Percentiles rank a stretch among this genome's conserved stretches.
phyloP scores from a whole-genome alignment of 2,113 vertebrate species.

The Hemibagrus wyckioides region DNA sequence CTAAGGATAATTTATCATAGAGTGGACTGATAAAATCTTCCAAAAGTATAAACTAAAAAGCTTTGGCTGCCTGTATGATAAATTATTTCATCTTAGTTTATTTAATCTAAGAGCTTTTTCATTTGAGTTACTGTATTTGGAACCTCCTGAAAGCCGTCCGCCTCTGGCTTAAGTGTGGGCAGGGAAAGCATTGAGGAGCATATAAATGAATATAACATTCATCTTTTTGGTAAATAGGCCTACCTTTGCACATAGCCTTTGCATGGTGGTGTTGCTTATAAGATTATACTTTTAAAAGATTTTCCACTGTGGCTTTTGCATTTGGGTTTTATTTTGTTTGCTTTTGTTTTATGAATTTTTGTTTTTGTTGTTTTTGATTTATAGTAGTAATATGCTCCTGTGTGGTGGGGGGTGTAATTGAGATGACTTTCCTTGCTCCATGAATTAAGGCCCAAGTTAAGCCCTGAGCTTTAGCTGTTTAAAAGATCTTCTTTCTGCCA shows the following conservation, averaged over 20 bases:
- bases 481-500: neutral
- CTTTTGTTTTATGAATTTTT: neutral
- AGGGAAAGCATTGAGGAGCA: neutral
- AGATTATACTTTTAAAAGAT: neutral
- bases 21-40: neutral
- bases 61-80: slow-evolving; percentile 17
- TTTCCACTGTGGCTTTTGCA: neutral
- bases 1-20: slow-evolving; percentile 14
- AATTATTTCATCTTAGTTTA: slow-evolving; percentile 9
- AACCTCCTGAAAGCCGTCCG: neutral
- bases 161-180: neutral
- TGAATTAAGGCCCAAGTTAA: neutral
- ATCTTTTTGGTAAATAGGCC: neutral
- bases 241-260: neutral
- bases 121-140: slow-evolving; percentile 15
- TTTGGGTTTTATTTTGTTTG: neutral
- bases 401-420: neutral
- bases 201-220: neutral
- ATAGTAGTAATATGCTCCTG: neutral
- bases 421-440: neutral
- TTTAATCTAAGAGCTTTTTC: slow-evolving; percentile 29
- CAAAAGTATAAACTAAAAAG: slow-evolving; percentile 21
- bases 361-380: neutral
- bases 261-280: neutral
- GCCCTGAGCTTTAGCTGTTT: neutral